Conservation (phyloP, 2,888 invertebrate species). For the Scelioninae gen. 1 region DNA sequence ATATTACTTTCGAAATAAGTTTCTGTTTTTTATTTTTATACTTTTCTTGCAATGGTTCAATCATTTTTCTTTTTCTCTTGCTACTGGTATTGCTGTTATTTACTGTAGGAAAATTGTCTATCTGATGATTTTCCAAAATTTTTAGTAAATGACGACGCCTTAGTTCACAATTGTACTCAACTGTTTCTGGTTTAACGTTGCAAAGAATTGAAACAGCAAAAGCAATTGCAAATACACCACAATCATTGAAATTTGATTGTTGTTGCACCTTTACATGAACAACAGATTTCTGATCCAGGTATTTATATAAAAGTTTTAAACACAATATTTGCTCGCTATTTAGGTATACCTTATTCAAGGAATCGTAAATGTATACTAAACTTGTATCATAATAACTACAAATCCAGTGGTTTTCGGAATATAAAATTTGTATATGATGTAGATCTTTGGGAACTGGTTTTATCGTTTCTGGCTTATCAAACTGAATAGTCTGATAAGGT, state of each 20-base stretch:
- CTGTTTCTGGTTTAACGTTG: conserved; percentile 20
- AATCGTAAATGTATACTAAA: conserved; percentile 20
- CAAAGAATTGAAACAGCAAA: conserved; percentile 26
- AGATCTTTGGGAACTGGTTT: conserved; percentile 14
- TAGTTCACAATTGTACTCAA: conserved; percentile 5
- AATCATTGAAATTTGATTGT: conserved; percentile 24
- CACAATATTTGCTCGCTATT: background rate
- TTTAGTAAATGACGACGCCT: background rate
- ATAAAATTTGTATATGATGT: conserved; percentile 36
- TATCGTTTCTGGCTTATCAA: conserved; percentile 16
- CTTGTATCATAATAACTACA: conserved; percentile 31
- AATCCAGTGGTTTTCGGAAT: conserved; percentile 19
- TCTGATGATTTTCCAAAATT: conserved; percentile 1
- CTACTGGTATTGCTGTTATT: background rate
- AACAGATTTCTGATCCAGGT: conserved; percentile 8
- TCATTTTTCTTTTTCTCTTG: background rate
- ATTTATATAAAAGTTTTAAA: conserved; percentile 18
- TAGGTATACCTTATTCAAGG: conserved; percentile 9
- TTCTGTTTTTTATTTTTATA: background rate
- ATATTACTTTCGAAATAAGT: background rate
- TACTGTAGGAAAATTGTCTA: conserved; percentile 11
- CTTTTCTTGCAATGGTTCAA: background rate
- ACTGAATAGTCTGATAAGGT: conserved; percentile 34
- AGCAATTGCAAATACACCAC: conserved; percentile 42
- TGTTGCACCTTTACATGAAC: conserved; percentile 12